These are phyloP conservation scores for Toxostoma redivivum DNA, from an alignment of 2,113 vertebrate species.

Conservation along the genomic window DNA sequence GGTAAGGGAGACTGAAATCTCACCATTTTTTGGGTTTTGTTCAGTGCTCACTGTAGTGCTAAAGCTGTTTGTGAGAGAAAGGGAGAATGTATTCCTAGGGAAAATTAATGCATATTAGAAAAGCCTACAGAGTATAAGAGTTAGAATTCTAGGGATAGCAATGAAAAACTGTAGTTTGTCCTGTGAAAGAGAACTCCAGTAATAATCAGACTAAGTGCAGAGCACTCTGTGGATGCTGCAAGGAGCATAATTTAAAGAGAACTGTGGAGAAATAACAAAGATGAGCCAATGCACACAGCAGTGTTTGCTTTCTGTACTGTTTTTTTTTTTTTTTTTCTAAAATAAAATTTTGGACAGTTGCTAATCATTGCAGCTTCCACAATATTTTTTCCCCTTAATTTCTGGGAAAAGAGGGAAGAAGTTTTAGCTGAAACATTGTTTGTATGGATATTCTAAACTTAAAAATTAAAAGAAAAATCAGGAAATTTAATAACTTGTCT, in stretches of 20 bases:
- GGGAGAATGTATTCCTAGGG: background rate
- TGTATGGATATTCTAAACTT: background rate
- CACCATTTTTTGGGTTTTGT: background rate
- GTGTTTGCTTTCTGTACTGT: background rate
- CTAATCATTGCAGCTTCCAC: background rate
- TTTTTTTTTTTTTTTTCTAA: background rate
- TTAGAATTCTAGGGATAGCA: background rate
- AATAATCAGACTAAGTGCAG: background rate
- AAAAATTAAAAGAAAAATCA: background rate
- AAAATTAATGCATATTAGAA: background rate
- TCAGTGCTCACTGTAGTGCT: background rate
- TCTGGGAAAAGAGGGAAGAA: background rate
- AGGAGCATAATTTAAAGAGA: background rate
- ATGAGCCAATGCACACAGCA: background rate
- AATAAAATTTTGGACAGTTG: background rate
- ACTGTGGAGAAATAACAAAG: background rate
- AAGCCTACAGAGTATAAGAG: background rate
- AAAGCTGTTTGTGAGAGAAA: background rate
- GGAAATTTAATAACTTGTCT: background rate
- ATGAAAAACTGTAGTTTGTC: background rate
- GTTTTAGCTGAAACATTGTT: background rate
- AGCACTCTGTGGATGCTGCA: background rate
- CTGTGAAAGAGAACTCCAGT: background rate
- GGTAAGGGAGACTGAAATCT: background rate
- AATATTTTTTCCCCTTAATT: background rate